These are phyloP conservation scores for Okapia johnstoni DNA, from an alignment of 2,113 vertebrate genomes.

Conservation along the genomic window DNA sequence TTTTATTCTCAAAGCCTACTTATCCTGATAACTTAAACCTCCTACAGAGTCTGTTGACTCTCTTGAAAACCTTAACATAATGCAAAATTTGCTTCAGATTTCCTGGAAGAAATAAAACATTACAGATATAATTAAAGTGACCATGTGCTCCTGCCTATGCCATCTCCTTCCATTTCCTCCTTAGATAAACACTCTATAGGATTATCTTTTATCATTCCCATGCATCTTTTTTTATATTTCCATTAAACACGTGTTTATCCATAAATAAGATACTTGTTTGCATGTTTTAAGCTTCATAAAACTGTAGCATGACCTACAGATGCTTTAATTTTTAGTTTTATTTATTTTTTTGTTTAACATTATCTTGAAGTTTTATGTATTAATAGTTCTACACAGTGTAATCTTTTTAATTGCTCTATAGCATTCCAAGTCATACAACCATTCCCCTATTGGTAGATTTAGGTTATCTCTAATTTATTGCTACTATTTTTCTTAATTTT, in stretches of 20 bases:
- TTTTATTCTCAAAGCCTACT: background rate
- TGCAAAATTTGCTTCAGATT: constrained; percentile 9
- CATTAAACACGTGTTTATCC: background rate
- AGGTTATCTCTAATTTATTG: background rate
- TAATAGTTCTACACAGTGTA: background rate
- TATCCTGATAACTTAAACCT: background rate
- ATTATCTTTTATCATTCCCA: background rate
- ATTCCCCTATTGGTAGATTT: background rate
- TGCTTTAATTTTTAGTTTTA: background rate
- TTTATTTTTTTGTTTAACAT: background rate
- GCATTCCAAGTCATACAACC: background rate
- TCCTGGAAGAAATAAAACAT: constrained; percentile 25
- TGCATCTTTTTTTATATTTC: background rate
- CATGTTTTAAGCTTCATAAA: background rate
- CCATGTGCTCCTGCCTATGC: background rate
- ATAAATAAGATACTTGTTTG: background rate
- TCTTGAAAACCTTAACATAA: background rate
- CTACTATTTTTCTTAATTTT: background rate
- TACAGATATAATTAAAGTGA: background rate
- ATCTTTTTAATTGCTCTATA: background rate
- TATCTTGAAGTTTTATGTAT: background rate
- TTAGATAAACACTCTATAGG: background rate
- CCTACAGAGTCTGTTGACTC: background rate
- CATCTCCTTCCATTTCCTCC: background rate
- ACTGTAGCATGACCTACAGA: background rate